phyloP scores from a whole-genome alignment of 2,797 vertebrate genomes.

The Saxicola maurus region DNA sequence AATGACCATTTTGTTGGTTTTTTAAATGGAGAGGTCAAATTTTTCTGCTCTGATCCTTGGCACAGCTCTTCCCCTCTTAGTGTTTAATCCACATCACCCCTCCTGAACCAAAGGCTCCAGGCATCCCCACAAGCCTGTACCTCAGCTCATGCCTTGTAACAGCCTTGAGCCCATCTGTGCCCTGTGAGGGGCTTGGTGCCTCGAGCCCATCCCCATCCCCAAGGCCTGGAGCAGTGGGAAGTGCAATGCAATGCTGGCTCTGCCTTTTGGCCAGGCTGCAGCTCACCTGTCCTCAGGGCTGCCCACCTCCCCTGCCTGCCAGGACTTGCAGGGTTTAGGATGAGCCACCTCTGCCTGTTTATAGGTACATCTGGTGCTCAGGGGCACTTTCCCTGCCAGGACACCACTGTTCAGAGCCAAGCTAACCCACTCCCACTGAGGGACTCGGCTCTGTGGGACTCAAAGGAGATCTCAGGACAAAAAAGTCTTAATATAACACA shows the following conservation, averaged over 20 bases:
- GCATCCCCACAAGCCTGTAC: neutral
- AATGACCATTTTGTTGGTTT: neutral
- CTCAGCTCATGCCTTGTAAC: fast-evolving
- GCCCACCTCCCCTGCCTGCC: neutral
- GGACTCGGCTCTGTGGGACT: neutral
- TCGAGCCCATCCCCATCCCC: neutral
- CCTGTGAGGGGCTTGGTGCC: neutral
- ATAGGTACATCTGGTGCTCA: neutral
- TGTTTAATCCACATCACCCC: neutral
- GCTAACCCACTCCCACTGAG: fast-evolving
- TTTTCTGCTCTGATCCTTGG: neutral
- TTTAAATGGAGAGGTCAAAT: neutral
- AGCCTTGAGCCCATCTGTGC: neutral
- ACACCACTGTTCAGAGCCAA: neutral
- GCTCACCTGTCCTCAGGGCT: fast-evolving
- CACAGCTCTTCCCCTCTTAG: neutral
- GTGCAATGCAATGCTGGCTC: neutral
- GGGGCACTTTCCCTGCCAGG: neutral
- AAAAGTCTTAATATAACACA: neutral
- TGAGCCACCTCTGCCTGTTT: neutral
- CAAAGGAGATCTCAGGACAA: neutral
- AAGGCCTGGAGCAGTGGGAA: neutral
- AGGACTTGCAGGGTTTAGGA: neutral
- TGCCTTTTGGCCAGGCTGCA: neutral
- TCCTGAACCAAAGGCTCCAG: fast-evolving